Percentiles rank a stretch among this genome's conserved stretches.
phyloP scores from a whole-genome alignment of 2,888 invertebrate genomes.

The Pammene aurita region DNA sequence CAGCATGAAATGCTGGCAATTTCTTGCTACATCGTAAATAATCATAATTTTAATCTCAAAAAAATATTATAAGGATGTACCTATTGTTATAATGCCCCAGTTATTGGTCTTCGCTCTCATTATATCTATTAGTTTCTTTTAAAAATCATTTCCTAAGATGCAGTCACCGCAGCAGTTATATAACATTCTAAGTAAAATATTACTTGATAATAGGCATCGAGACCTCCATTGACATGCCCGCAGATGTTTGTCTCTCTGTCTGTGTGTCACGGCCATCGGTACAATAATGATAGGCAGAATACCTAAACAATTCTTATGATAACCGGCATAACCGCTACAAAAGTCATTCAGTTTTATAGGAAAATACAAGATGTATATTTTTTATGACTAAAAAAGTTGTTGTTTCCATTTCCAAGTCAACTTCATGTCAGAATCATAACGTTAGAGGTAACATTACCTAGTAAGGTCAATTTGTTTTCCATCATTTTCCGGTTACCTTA shows the following conservation, averaged over 20 bases:
- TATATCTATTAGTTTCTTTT: no score
- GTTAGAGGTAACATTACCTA: neutral
- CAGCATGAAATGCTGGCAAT: no score
- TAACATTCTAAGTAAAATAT: neutral
- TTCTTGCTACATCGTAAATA: no score
- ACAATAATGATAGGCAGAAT: neutral
- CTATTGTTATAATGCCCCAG: no score
- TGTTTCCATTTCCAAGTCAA: neutral
- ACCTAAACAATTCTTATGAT: neutral
- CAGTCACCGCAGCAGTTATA: neutral
- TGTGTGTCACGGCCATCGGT: slow-evolving; percentile 18
- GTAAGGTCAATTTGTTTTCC: neutral
- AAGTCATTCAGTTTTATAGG: neutral
- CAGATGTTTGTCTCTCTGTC: slow-evolving; percentile 19
- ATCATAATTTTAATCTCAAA: no score
- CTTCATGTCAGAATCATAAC: no score
- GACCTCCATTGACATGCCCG: slow-evolving; percentile 9
- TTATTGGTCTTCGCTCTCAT: no score
- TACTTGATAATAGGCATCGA: neutral
- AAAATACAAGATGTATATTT: neutral
- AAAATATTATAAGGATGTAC: no score
- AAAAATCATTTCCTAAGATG: no score
- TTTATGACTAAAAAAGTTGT: neutral
- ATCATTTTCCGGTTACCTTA: neutral
- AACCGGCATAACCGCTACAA: neutral